Percentiles rank a stretch among this genome's conserved stretches.
Conservation (phyloP, 2,113 vertebrate species). For the Melozone crissalis region DNA sequence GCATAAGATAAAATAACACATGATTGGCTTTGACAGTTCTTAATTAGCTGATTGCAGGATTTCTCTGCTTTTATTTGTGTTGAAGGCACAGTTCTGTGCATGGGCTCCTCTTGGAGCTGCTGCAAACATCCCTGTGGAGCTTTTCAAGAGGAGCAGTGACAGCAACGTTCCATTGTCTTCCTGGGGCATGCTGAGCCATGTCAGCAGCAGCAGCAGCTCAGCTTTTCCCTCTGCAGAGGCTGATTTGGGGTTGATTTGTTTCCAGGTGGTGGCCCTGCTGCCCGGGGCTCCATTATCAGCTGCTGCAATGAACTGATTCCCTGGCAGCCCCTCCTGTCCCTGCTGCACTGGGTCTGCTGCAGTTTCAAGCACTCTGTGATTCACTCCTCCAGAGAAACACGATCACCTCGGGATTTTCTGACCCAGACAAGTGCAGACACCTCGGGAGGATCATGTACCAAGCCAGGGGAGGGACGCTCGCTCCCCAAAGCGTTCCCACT, state of each 20-base stretch:
- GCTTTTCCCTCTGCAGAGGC: background rate
- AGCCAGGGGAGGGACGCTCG: fast-evolving
- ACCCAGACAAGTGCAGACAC: background rate
- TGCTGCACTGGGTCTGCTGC: background rate
- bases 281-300: background rate
- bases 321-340: background rate
- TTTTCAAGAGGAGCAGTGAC: background rate
- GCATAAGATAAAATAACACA: background rate
- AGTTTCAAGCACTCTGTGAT: background rate
- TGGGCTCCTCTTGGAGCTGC: background rate
- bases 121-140: background rate
- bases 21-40: background rate
- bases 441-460: background rate
- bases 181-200: background rate
- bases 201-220: background rate
- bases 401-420: background rate
- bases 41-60: background rate
- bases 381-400: background rate
- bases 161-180: fast-evolving
- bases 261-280: background rate
- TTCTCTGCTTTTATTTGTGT: background rate
- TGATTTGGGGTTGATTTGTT: too few species aligned
- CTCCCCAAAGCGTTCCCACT: fast-evolving
- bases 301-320: background rate
- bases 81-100: background rate